Base-by-base conservation (phyloP, 2,113 vertebrate genomes). In the Polypterus senegalus region DNA sequence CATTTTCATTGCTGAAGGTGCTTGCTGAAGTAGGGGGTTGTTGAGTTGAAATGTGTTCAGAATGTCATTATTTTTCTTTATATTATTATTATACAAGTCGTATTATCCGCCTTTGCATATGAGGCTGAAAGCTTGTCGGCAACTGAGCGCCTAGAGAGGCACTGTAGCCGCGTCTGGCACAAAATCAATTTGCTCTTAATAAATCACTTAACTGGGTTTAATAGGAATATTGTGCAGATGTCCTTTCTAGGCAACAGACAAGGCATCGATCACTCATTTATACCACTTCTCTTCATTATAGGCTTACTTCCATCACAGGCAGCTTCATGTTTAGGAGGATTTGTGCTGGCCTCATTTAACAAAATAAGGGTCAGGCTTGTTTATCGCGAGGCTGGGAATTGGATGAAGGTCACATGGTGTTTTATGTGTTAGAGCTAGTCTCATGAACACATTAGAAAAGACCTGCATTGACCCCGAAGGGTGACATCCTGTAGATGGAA, bases 181-280 rank as follows among this genome's bases (percentile, higher is more conserved):
- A 46, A 45, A 53, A 54, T 61, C 49, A 61, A 61, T 53, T 45
- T 53, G 27, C 44, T 8, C 7, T 61, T 61, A 45, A 44, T 53
- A 52, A 9, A 49, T 45, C 10, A 48, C 60, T 61, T 61, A 52
- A 45, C 54, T 8, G 6, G 27, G 7, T 45, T 51, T 51, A 54
- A 44, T 49, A 46, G 60, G 27, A 46, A 46, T 61, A 58, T 9
- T 11, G 43, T 4, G 43, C 44, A 53, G 57, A 48, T 43, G 49
- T 44, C 27, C 5, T 10, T 11, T 8, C 5, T 3, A 52, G 51
- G 11, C 48, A 59, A 46, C 9, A 9, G 43, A 11, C 51, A 52
- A 52, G 10, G 51, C 51, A 52, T 52, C 10, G 51, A 52, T 52
- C 51, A 52, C 51, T 52, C 51, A 52, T 52, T 52, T 52, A 52